Evolutionary conservation across 2,113 vertebrate species (phyloP), one percentile per base, ranked within the genome.

Genomic region (Prolemur simus): DNA sequence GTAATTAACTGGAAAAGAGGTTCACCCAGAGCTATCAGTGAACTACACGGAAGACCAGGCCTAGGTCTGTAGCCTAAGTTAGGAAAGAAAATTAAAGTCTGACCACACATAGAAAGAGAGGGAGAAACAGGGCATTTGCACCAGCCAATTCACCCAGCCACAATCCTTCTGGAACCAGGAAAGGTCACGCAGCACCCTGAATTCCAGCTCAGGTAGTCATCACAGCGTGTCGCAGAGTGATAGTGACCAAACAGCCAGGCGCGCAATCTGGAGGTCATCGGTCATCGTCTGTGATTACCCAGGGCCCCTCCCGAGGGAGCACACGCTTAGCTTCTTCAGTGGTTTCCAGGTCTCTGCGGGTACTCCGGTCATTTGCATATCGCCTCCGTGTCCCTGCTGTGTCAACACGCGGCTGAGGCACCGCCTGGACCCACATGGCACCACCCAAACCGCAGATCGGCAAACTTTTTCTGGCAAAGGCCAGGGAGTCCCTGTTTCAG

Each of bases 341-440:
- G 8, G 42, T 76, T 81, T 21, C 81, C 37, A 49, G 9, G 71
- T 45, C 29, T 29, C 37, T 74, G 45, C 71, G 14, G 15, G 39
- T 74, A 82, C 15, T 34, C 56, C 3, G 49, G n/a, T 42, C 34
- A 13, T 82, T 54, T 25, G 3, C 39, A 32, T 12, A 4, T 9
- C 13, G 2, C 18, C 29, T 25, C 7, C 17, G 1, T 3, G 6
- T 32, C 47, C 71, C n/a, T 49, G 25, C 34, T 42, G 0, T 15
- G 11, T 18, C 12, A 14, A 37, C 60, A 13, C 34, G 23, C 6
- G 39, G 15, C 39, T 17, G 39, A 45, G 45, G 42, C 8, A 15
- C 23, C 45, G 11, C 1, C 54, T 80, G 1, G 0, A 21, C 10
- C n/a, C 15, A 6, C 15, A 3, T 14, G 1, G 42, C 32, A 17